Evolutionary conservation across 2,113 vertebrate species (phyloP).

Genomic region (Burhinus oedicnemus): DNA sequence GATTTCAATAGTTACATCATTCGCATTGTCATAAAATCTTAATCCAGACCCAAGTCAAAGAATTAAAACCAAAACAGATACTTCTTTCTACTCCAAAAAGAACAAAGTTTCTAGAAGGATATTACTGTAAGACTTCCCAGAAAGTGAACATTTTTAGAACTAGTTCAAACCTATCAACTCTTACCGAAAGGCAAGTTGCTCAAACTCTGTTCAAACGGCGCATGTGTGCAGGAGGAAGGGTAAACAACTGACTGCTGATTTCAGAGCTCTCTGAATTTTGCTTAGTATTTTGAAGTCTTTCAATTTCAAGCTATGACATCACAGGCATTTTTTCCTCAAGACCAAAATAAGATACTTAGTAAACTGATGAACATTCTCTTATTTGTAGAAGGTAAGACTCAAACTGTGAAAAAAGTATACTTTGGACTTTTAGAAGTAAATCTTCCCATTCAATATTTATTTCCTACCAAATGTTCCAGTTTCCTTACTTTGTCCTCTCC

Average conservation of each 20-base stretch:
- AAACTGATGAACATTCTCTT: neutral
- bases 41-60: neutral
- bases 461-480: neutral
- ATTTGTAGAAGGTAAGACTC: neutral
- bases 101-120: neutral
- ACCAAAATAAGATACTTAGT: neutral
- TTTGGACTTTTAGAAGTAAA: neutral
- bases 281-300: neutral
- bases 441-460: neutral
- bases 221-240: neutral
- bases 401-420: neutral
- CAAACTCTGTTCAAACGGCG: neutral
- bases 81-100: neutral
- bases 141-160: slow-evolving; percentile 23
- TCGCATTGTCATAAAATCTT: neutral
- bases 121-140: neutral
- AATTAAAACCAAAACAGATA: neutral
- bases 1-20: neutral
- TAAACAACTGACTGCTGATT: neutral
- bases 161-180: neutral
- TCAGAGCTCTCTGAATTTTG: neutral
- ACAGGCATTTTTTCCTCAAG: neutral
- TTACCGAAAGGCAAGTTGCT: neutral
- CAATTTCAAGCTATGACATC: neutral
- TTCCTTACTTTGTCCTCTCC: neutral